Percentiles rank a stretch among this genome's conserved stretches.
These are phyloP conservation scores for Amblyopsis hoosieri DNA, from an alignment of 2,797 vertebrate species.

Conservation along the genomic window DNA sequence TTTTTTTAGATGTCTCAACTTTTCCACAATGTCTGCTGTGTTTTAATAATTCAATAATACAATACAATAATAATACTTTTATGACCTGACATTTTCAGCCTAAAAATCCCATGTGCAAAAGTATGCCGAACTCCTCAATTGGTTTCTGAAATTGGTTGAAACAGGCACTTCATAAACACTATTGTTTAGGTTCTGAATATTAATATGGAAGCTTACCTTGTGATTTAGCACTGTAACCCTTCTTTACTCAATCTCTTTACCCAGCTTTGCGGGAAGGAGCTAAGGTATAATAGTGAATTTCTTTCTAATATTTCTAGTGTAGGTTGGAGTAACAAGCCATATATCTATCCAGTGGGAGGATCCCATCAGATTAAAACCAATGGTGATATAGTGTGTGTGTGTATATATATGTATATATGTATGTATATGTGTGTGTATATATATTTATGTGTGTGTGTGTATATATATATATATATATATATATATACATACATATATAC, in stretches of 20 bases:
- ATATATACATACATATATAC: no score
- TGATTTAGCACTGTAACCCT: constrained; percentile 60
- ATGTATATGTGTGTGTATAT: no score
- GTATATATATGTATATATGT: no score
- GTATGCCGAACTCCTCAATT: background rate
- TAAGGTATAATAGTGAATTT: constrained; percentile 70
- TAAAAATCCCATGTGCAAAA: no score
- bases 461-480: no score
- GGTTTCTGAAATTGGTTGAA: background rate
- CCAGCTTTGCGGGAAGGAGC: constrained; percentile 66
- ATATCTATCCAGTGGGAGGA: constrained; percentile 48
- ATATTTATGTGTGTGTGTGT: no score
- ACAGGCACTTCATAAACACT: background rate
- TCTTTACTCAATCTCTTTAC: constrained; percentile 42
- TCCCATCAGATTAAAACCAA: constrained; percentile 57
- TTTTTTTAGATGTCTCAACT: constrained; percentile 38
- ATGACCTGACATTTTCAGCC: background rate
- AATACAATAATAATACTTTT: no score
- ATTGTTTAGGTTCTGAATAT: constrained; percentile 48
- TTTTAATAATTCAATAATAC: constrained; percentile 2
- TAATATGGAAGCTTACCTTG: constrained; percentile 63
- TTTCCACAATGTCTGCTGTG: constrained; percentile 36
- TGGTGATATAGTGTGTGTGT: constrained; percentile 9
- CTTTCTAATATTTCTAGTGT: constrained; percentile 68
- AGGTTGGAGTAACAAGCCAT: constrained; percentile 68